Evolutionary conservation across 2,888 invertebrate species (phyloP).

Genomic region (Parapristionchus giblindavisi): DNA sequence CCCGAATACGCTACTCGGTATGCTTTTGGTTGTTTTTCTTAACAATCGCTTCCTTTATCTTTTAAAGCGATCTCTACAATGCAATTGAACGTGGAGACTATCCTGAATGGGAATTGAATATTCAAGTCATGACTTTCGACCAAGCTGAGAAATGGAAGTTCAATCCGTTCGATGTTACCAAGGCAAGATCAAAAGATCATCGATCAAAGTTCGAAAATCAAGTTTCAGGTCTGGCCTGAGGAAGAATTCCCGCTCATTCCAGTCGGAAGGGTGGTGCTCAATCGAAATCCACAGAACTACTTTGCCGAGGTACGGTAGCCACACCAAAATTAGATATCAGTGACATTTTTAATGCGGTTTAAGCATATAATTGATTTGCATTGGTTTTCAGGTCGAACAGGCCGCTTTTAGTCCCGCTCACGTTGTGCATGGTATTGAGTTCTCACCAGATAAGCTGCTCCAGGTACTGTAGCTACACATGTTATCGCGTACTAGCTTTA

Average conservation of each 20-base stretch:
- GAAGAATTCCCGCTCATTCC: slow-evolving; percentile 59
- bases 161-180: slow-evolving; percentile 73
- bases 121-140: slow-evolving; percentile 71
- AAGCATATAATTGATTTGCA: neutral
- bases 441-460: slow-evolving; percentile 70
- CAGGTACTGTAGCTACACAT: slow-evolving; percentile 49
- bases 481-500: neutral
- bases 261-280: slow-evolving; percentile 63
- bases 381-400: slow-evolving; percentile 67
- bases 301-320: slow-evolving; percentile 55
- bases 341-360: neutral
- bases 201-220: no score
- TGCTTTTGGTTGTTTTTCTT: neutral
- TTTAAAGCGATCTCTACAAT: slow-evolving; percentile 69
- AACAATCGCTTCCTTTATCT: neutral
- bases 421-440: slow-evolving; percentile 69
- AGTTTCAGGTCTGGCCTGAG: slow-evolving; percentile 67
- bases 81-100: slow-evolving; percentile 69
- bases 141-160: slow-evolving; percentile 70
- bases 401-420: slow-evolving; percentile 68
- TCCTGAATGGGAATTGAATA: slow-evolving; percentile 72
- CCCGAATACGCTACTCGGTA: slow-evolving; percentile 68
- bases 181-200: no score
- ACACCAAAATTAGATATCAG: neutral
- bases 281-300: slow-evolving; percentile 64